Conservation (phyloP, 2,888 invertebrate species). For the Marasmarcha lunaedactyla region DNA sequence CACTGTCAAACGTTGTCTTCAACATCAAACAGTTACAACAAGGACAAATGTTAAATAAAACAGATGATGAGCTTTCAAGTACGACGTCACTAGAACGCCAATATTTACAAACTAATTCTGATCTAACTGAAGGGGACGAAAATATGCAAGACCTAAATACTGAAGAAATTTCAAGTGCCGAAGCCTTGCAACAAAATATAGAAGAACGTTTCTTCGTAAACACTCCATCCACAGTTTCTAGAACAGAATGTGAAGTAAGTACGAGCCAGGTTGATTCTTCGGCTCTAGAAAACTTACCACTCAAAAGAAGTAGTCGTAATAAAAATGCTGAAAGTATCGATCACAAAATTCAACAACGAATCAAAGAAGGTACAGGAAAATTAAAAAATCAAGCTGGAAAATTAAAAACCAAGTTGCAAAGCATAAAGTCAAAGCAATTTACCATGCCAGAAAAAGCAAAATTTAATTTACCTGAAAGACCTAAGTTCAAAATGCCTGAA, state of each 20-base stretch:
- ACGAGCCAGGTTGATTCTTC: conserved; percentile 77
- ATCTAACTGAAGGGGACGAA: conserved; percentile 41
- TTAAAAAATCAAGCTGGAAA: conserved; percentile 79
- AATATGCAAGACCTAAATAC: conserved; percentile 26
- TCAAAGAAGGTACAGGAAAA: conserved; percentile 78
- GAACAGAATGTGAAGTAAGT: conserved; percentile 74
- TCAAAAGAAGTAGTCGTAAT: conserved; percentile 67
- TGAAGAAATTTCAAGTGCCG: conserved; percentile 45
- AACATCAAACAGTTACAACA: conserved; percentile 47
- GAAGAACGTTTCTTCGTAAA: conserved; percentile 74
- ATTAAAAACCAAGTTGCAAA: conserved; percentile 75
- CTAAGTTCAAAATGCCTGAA: conserved; percentile 61
- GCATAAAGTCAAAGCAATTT: conserved; percentile 69
- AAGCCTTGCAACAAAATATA: conserved; percentile 72
- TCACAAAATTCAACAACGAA: conserved; percentile 73
- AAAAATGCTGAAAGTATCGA: conserved; percentile 63
- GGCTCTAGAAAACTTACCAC: conserved; percentile 73
- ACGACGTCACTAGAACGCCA: conserved; percentile 60
- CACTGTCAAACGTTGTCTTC: conserved; percentile 56
- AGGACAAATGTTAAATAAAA: conserved; percentile 42
- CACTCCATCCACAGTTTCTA: conserved; percentile 70
- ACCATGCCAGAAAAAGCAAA: conserved; percentile 67
- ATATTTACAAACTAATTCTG: conserved; percentile 60
- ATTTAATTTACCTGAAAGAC: conserved; percentile 69
- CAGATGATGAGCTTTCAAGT: conserved; percentile 64